Evolutionary conservation across 2,888 invertebrate genomes (phyloP).

Genomic region (Steinernema carpocapsae): DNA sequence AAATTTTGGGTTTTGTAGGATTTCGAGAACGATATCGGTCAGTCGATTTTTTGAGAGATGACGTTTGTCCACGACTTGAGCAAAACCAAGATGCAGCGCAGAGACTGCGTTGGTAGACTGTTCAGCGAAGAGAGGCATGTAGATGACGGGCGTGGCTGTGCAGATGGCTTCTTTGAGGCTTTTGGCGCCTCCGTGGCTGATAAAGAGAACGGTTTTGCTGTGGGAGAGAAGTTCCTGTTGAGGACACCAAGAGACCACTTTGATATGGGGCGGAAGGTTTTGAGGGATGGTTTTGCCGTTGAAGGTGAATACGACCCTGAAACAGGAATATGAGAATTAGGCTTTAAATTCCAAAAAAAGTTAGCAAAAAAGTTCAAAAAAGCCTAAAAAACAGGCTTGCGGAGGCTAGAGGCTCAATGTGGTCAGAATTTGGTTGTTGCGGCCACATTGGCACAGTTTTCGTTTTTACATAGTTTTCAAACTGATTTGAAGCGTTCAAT

Average conservation of each 20-base stretch:
- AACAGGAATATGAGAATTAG: slow-evolving; percentile 16
- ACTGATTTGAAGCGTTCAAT: no score
- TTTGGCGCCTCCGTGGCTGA: slow-evolving; percentile 37
- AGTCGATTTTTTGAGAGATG: neutral
- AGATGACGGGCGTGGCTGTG: slow-evolving; percentile 37
- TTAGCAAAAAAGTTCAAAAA: no score
- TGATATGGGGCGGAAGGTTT: slow-evolving; percentile 24
- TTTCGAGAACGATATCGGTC: neutral
- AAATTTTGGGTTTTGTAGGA: neutral
- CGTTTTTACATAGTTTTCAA: no score
- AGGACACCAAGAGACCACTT: slow-evolving; percentile 39
- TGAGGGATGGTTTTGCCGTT: slow-evolving; percentile 22
- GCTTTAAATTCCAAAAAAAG: neutral
- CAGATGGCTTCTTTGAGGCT: slow-evolving; percentile 39
- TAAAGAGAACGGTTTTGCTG: slow-evolving; percentile 37
- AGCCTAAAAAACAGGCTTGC: no score
- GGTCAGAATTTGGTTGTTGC: no score
- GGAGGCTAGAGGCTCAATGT: no score
- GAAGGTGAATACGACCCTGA: slow-evolving; percentile 19
- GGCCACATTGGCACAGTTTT: no score
- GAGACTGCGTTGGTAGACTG: slow-evolving; percentile 35
- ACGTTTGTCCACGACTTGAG: slow-evolving; percentile 2
- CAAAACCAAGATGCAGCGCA: slow-evolving; percentile 29
- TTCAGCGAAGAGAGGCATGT: slow-evolving; percentile 43
- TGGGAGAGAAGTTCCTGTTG: slow-evolving; percentile 40